Percentiles rank a stretch among this genome's conserved stretches.
phyloP scores from a whole-genome alignment of 2,888 invertebrate species.

The Platycnemis pennipes region DNA sequence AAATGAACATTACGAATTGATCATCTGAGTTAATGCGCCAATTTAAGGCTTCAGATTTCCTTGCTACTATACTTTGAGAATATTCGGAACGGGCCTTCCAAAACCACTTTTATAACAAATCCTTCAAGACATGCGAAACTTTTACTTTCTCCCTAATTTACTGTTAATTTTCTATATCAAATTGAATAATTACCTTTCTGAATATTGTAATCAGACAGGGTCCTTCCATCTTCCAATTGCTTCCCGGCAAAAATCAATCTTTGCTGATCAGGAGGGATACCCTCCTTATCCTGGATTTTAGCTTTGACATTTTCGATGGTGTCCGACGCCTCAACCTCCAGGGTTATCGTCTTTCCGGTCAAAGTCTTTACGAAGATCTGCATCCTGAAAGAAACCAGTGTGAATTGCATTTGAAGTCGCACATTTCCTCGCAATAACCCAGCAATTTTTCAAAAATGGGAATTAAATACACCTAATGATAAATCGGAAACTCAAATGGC shows the following conservation, averaged over 20 bases:
- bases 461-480: too few species aligned
- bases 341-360: slow-evolving; percentile 81
- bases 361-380: slow-evolving; percentile 83
- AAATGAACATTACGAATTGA: too few species aligned
- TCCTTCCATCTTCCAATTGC: slow-evolving; percentile 80
- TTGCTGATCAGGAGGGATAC: slow-evolving; percentile 81
- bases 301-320: slow-evolving; percentile 81
- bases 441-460: not conserved
- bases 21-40: too few species aligned
- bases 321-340: slow-evolving; percentile 81
- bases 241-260: slow-evolving; percentile 78
- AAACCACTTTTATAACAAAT: too few species aligned
- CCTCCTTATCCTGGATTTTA: slow-evolving; percentile 80
- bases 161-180: too few species aligned
- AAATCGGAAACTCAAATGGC: not conserved
- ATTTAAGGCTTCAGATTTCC: too few species aligned
- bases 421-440: not conserved
- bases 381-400: slow-evolving; percentile 77
- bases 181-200: slow-evolving; percentile 78
- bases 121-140: too few species aligned
- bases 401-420: not conserved
- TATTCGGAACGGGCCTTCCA: too few species aligned
- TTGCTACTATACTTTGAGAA: too few species aligned
- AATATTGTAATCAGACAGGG: slow-evolving; percentile 82
- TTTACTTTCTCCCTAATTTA: too few species aligned